phyloP scores from a whole-genome alignment of 2,888 invertebrate species.

The Parochlus steinenii region DNA sequence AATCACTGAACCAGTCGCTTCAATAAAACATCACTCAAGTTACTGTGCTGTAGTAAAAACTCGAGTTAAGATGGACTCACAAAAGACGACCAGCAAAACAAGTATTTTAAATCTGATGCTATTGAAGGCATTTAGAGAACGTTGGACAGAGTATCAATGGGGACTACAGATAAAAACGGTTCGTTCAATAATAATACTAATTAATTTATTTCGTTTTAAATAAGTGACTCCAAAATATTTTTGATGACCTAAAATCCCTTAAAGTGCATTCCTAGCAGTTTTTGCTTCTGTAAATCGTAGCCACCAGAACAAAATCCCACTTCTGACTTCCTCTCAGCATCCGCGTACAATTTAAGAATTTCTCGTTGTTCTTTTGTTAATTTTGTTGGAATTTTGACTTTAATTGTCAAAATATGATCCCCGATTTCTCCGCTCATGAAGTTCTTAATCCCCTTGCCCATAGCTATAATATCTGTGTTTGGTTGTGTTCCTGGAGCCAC shows the following conservation, averaged over 20 bases:
- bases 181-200: slow-evolving; percentile 23
- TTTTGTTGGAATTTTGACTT: slow-evolving; percentile 23
- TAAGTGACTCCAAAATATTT: background rate
- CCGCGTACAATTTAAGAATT: slow-evolving; percentile 22
- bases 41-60: too few relatives aligned
- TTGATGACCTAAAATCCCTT: background rate
- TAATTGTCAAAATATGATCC: slow-evolving; percentile 23
- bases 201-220: slow-evolving; percentile 5
- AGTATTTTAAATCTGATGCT: too few relatives aligned
- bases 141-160: slow-evolving; percentile 93
- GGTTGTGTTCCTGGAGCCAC: slow-evolving; percentile 24
- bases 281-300: background rate
- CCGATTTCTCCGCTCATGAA: slow-evolving; percentile 18
- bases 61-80: too few relatives aligned
- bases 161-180: slow-evolving; percentile 91
- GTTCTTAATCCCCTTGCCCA: slow-evolving; percentile 21
- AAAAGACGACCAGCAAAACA: too few relatives aligned
- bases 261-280: background rate
- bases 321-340: slow-evolving; percentile 17
- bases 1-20: too few relatives aligned
- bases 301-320: background rate
- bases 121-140: slow-evolving; percentile 94
- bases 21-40: too few relatives aligned
- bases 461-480: slow-evolving; percentile 21
- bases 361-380: slow-evolving; percentile 25